Evolutionary conservation across 2,888 invertebrate genomes (phyloP).

Genomic region (Amphipoea oculea): DNA sequence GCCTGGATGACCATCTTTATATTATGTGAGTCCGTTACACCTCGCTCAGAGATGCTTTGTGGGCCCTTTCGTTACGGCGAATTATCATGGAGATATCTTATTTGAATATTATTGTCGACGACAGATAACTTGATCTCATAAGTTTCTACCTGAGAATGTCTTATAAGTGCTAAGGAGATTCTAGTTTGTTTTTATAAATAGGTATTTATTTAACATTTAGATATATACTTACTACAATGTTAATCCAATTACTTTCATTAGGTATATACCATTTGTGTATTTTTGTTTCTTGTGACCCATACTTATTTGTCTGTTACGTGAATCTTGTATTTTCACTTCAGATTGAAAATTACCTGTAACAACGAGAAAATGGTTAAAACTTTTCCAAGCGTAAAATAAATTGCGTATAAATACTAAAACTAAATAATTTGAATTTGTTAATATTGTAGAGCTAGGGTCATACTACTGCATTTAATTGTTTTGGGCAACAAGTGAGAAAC

Average conservation of each 20-base stretch:
- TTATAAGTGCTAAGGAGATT: conserved; percentile 12
- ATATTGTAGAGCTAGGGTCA: background rate
- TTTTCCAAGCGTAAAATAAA: no score
- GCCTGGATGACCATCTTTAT: conserved; percentile 55
- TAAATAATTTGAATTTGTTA: background rate
- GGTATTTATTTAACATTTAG: background rate
- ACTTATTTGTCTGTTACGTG: no score
- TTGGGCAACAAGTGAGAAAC: background rate
- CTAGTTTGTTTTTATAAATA: conserved; percentile 13
- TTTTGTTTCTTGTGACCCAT: background rate
- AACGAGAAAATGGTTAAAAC: background rate
- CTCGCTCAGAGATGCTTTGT: conserved; percentile 58
- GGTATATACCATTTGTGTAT: no score
- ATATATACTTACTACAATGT: background rate
- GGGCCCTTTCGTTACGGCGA: conserved; percentile 69
- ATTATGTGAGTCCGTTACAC: conserved; percentile 53
- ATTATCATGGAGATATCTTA: conserved; percentile 71
- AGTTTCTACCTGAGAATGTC: conserved; percentile 47
- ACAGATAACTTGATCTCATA: conserved; percentile 65
- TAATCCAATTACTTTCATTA: background rate
- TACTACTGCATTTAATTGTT: background rate
- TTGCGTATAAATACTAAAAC: background rate
- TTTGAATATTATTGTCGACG: conserved; percentile 69
- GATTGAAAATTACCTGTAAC: conserved; percentile 47
- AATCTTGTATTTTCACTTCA: background rate